These are phyloP conservation scores for Spisula subtruncata DNA, from an alignment of 2,888 invertebrate genomes.

Conservation along the genomic window DNA sequence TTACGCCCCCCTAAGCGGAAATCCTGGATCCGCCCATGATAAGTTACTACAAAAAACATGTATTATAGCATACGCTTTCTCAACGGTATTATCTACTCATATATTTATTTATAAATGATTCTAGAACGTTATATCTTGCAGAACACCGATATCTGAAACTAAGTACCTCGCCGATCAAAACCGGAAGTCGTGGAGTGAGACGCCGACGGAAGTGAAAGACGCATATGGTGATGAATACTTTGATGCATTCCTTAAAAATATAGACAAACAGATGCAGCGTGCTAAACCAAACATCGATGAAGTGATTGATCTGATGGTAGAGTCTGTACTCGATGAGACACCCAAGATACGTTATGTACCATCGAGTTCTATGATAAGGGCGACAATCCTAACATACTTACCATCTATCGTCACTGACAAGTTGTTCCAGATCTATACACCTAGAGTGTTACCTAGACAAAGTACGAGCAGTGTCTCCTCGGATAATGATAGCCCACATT, in stretches of 20 bases:
- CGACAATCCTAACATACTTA: slow-evolving; percentile 78
- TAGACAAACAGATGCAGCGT: slow-evolving; percentile 79
- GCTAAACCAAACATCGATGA: slow-evolving; percentile 81
- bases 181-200: slow-evolving; percentile 84
- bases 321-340: slow-evolving; percentile 75
- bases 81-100: too few relatives aligned
- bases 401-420: slow-evolving; percentile 80
- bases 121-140: slow-evolving; percentile 55
- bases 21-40: too few relatives aligned
- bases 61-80: too few relatives aligned
- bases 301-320: slow-evolving; percentile 83
- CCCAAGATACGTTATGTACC: slow-evolving; percentile 83
- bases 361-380: slow-evolving; percentile 79
- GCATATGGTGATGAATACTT: slow-evolving; percentile 85
- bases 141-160: slow-evolving; percentile 81
- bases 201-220: slow-evolving; percentile 83
- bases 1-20: too few relatives aligned
- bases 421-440: slow-evolving; percentile 72
- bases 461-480: slow-evolving; percentile 57
- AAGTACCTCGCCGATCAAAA: slow-evolving; percentile 78
- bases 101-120: too few relatives aligned
- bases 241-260: slow-evolving; percentile 81
- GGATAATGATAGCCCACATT: slow-evolving; percentile 48
- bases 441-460: slow-evolving; percentile 53
- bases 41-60: too few relatives aligned